These are phyloP conservation scores for Lasioglossum zephyrum DNA, from an alignment of 2,888 invertebrate genomes.

Conservation along the genomic window DNA sequence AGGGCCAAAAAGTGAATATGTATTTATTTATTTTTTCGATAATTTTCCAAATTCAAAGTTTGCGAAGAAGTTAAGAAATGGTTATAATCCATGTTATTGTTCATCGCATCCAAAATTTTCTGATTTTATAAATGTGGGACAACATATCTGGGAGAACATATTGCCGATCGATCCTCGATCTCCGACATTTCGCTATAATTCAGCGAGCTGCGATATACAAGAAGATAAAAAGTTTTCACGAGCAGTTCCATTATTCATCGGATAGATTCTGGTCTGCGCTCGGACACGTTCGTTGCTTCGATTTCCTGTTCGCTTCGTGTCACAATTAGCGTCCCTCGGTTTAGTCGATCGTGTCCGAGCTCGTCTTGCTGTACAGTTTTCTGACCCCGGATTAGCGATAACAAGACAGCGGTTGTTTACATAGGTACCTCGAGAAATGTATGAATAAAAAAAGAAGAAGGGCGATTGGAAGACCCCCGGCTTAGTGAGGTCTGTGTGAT, in stretches of 20 bases:
- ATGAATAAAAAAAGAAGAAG: background rate
- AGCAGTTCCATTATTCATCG: slow-evolving; percentile 28
- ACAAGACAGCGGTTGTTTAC: background rate
- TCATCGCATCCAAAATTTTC: too few relatives aligned
- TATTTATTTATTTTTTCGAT: too few relatives aligned
- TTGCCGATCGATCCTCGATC: background rate
- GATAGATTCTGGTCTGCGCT: background rate
- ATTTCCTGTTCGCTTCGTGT: background rate
- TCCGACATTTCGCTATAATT: slow-evolving; percentile 40
- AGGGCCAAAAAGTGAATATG: too few relatives aligned
- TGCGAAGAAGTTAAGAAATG: too few relatives aligned
- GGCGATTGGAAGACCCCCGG: background rate
- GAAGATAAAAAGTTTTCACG: background rate
- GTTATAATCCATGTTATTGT: too few relatives aligned
- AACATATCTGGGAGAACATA: background rate
- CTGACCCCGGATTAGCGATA: background rate
- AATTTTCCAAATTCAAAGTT: too few relatives aligned
- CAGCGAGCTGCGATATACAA: background rate
- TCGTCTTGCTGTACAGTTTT: background rate
- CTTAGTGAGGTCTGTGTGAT: background rate
- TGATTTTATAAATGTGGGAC: too few relatives aligned
- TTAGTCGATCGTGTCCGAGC: background rate
- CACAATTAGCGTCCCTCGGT: background rate
- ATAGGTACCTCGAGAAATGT: background rate
- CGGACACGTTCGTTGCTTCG: background rate